These are phyloP conservation scores for Cheilinus undulatus DNA, from an alignment of 2,113 vertebrate species.

Conservation along the genomic window DNA sequence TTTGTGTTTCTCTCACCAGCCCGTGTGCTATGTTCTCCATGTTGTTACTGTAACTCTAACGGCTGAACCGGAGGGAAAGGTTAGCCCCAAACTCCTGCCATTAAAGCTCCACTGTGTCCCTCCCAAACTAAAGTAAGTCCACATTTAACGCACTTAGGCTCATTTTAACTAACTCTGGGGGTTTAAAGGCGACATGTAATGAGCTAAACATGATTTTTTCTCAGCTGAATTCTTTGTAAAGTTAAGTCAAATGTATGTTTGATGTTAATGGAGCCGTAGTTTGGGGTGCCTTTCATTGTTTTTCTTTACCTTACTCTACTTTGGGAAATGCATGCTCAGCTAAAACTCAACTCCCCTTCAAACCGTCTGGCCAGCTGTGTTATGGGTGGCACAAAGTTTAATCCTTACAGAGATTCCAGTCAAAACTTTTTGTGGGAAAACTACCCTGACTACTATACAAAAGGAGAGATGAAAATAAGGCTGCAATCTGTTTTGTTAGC, in stretches of 20 bases:
- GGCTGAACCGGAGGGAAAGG: slow-evolving; percentile 34
- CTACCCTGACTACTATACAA: not conserved
- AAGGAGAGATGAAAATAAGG: slow-evolving; percentile 1
- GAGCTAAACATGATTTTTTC: not conserved
- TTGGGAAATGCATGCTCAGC: slow-evolving; percentile 76
- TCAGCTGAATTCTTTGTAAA: not conserved
- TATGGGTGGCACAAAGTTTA: slow-evolving; percentile 46
- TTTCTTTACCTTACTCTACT: slow-evolving; percentile 56
- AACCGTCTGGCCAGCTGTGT: slow-evolving; percentile 51
- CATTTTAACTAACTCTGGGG: not conserved
- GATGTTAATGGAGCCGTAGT: slow-evolving; percentile 28
- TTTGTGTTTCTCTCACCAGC: not conserved
- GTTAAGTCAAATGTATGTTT: slow-evolving; percentile 13
- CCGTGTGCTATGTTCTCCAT: slow-evolving; percentile 41
- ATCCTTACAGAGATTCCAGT: slow-evolving; percentile 34
- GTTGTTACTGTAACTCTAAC: slow-evolving; percentile 51
- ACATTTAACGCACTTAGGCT: not conserved
- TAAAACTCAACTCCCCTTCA: slow-evolving; percentile 59
- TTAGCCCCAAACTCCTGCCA: slow-evolving; percentile 25
- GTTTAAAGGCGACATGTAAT: not conserved
- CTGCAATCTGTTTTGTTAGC: slow-evolving; percentile 5
- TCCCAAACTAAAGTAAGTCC: not conserved
- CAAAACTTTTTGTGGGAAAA: slow-evolving; percentile 26
- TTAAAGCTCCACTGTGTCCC: slow-evolving; percentile 18
- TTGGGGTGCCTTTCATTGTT: slow-evolving; percentile 55